Conservation (phyloP, 2,888 invertebrate genomes). For the Gerris lacustris region DNA sequence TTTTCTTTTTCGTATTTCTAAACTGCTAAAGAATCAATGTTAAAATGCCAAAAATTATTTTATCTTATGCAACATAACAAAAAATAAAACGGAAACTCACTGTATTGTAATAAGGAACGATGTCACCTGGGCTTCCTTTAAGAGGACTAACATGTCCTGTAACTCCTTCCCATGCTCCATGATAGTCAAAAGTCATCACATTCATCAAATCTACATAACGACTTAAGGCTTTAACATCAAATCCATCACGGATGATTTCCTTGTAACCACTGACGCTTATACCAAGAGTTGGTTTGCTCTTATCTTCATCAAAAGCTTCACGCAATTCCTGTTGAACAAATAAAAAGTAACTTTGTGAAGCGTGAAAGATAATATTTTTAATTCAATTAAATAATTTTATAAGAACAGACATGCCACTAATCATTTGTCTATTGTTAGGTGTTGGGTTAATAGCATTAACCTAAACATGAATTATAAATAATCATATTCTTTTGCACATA, state of each 20-base stretch:
- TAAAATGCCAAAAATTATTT: no score
- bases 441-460: no score
- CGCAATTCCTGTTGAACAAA: conserved; percentile 46
- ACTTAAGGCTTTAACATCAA: conserved; percentile 60
- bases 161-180: conserved; percentile 72
- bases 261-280: conserved; percentile 80
- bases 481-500: no score
- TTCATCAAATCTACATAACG: conserved; percentile 64
- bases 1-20: no score
- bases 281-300: conserved; percentile 58
- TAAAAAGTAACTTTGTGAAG: background rate
- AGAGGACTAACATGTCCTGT: conserved; percentile 75
- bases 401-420: no score
- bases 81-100: conserved; percentile 40
- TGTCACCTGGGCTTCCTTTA: conserved; percentile 50
- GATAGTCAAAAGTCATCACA: conserved; percentile 79
- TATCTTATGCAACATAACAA: background rate
- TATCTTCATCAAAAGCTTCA: conserved; percentile 48
- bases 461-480: no score
- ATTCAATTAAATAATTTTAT: no score
- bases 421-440: no score
- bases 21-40: no score
- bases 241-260: conserved; percentile 76
- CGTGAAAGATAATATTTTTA: no score
- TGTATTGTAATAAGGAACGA: conserved; percentile 62